Conservation (phyloP, 2,888 invertebrate species). For the Polydrusus pterygomalis region DNA sequence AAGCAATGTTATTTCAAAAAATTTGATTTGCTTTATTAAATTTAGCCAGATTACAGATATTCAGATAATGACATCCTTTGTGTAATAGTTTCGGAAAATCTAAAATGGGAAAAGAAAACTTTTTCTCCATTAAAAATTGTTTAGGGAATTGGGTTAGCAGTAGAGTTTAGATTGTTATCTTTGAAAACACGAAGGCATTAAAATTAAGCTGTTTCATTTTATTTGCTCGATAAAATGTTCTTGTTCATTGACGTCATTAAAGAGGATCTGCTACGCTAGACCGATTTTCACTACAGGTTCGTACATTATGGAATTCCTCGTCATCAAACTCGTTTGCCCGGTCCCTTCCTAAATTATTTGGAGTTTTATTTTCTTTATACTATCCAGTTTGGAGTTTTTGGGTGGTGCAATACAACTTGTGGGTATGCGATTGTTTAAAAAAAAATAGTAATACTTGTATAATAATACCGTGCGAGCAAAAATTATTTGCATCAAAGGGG, state of each 20-base stretch:
- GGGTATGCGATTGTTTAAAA: too few relatives aligned
- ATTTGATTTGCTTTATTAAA: background rate
- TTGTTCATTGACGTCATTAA: constrained; percentile 15
- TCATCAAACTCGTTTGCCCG: too few relatives aligned
- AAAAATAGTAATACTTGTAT: too few relatives aligned
- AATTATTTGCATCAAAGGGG: too few relatives aligned
- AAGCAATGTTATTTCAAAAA: too few relatives aligned
- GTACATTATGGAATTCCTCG: too few relatives aligned
- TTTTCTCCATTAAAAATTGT: background rate
- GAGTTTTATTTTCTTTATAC: too few relatives aligned
- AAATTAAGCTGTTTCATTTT: constrained; percentile 16
- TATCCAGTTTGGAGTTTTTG: too few relatives aligned
- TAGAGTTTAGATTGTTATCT: constrained; percentile 17
- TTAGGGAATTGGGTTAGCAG: constrained; percentile 19
- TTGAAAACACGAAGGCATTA: constrained; percentile 13
- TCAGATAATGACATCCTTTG: constrained; percentile 4
- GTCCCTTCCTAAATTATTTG: too few relatives aligned
- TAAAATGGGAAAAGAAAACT: background rate
- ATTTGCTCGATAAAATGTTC: constrained; percentile 15
- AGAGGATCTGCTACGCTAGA: constrained; percentile 9
- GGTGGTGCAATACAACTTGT: too few relatives aligned
- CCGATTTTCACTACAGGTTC: too few relatives aligned
- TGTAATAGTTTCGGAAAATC: background rate
- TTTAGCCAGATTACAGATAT: background rate
- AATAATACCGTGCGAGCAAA: too few relatives aligned